Evolutionary conservation across 2,113 vertebrate genomes (phyloP), one percentile per base, ranked within the genome.

Genomic region (Peromyscus californicus): DNA sequence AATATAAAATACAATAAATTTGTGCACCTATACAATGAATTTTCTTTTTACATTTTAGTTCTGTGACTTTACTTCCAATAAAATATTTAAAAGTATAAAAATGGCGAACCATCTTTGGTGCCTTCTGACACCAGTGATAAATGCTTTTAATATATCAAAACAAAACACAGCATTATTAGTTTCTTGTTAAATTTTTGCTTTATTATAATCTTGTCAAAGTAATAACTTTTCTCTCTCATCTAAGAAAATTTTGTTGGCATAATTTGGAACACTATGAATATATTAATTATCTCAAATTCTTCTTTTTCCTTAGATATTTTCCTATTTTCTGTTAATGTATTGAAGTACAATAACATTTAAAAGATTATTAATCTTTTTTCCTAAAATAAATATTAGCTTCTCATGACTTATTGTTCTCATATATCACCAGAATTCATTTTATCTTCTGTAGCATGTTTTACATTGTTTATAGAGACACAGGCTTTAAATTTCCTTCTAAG

Each of bases 321-420:
- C 15, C 6, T 8, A 76, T 91, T 85, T 74, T 63, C 42, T 69
- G 51, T 67, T 79, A 51, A 59, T 93, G 6, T 87, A 3, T 70
- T 94, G 67, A 92, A 96, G 65, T 39, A 45, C 5, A 87, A 36
- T 82, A 51, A 76, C 75, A 95, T 86, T 94, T 92, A 42, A 96
- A 82, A 82, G n/a, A 13, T 79, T 78, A 79, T 59, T n/a, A 15
- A 80, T 87, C 1, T 67, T 12, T 85, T 79, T 92, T 90, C 29
- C 39, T 80, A 39, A 76, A 87, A 87, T 70, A 24, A 74, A 87
- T 87, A 51, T 54, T 76, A 51, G 70, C 82, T 33, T 83, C 16
- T 9, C 31, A 54, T 75, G 29, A 75, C 59, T 69, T n/a, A 78
- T 79, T 95, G 42, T 78, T 84, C 91, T 65, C 36, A 22, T 42